These are phyloP conservation scores for Tenthredo mesomela DNA, from an alignment of 2,888 invertebrate genomes.

Conservation along the genomic window DNA sequence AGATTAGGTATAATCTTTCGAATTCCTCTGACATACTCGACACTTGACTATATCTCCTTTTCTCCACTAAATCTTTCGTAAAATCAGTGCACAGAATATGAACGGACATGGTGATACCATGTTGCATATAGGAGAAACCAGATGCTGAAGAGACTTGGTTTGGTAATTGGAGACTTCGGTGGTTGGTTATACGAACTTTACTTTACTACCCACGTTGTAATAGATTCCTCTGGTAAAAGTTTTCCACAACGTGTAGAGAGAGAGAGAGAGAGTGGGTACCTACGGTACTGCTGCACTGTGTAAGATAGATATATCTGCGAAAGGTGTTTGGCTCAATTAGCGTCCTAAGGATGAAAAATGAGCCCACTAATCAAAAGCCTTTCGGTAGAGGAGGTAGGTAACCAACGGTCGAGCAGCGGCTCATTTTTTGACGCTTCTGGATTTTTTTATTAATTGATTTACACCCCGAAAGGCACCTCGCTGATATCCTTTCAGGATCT, in stretches of 20 bases:
- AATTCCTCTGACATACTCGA: neutral
- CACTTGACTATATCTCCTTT: neutral
- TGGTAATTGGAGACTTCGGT: neutral
- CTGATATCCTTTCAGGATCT: neutral
- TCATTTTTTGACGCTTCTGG: neutral
- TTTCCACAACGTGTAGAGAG: neutral
- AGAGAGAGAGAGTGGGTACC: neutral
- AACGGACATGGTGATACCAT: neutral
- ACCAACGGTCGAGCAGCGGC: neutral
- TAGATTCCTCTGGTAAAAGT: constrained; percentile 9
- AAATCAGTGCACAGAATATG: neutral
- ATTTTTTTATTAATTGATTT: constrained; percentile 1
- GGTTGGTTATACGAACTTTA: neutral
- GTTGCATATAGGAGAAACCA: neutral
- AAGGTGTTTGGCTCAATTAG: constrained; percentile 66
- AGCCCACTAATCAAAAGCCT: constrained; percentile 43
- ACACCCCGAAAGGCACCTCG: neutral
- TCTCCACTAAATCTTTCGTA: too few species aligned
- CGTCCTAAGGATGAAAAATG: constrained; percentile 68
- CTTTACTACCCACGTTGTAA: neutral
- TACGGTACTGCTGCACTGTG: neutral
- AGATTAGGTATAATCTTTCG: neutral
- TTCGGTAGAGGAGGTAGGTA: neutral
- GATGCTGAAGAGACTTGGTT: neutral
- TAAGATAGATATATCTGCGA: constrained; percentile 54